Evolutionary conservation across 2,888 invertebrate species (phyloP).

Genomic region (Drosophila meridionalis): DNA sequence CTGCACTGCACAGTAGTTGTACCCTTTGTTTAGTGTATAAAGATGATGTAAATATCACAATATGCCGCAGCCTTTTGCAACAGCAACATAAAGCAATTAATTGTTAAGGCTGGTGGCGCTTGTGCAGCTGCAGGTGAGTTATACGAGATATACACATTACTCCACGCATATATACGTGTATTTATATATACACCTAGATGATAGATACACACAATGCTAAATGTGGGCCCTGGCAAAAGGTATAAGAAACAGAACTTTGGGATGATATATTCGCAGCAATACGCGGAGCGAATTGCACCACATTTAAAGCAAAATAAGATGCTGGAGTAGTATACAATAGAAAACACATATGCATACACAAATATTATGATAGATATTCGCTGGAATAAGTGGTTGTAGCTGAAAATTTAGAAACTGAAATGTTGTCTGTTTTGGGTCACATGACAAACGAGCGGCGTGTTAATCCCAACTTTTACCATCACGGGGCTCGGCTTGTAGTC

Average conservation of each 20-base stretch:
- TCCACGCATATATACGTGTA: conserved; percentile 18
- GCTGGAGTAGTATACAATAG: neutral
- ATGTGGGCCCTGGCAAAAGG: conserved; percentile 33
- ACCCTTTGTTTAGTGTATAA: conserved; percentile 25
- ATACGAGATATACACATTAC: conserved; percentile 45
- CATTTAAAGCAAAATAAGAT: conserved; percentile 5
- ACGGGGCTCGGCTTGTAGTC: conserved; percentile 56
- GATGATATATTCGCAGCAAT: conserved; percentile 45
- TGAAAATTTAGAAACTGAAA: conserved; percentile 1
- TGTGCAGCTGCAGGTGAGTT: conserved; percentile 64
- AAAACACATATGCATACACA: neutral
- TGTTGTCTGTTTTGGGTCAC: conserved; percentile 11
- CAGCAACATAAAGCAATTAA: conserved; percentile 61
- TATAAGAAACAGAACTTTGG: conserved; percentile 1
- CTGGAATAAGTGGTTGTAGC: neutral
- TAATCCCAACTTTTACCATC: conserved; percentile 63
- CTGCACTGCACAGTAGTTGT: neutral
- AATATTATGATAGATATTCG: neutral
- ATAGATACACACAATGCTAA: conserved; percentile 54
- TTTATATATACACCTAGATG: conserved; percentile 39
- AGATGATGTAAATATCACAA: conserved; percentile 39
- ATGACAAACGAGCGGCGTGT: conserved; percentile 26
- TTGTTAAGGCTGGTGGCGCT: conserved; percentile 55
- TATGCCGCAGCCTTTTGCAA: conserved; percentile 40
- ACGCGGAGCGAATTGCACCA: conserved; percentile 35